Percentiles rank a stretch among this genome's conserved stretches.
Evolutionary conservation across 1,140 invertebrate genomes (phyloP).

Genomic region (Leptinotarsa defecta): DNA sequence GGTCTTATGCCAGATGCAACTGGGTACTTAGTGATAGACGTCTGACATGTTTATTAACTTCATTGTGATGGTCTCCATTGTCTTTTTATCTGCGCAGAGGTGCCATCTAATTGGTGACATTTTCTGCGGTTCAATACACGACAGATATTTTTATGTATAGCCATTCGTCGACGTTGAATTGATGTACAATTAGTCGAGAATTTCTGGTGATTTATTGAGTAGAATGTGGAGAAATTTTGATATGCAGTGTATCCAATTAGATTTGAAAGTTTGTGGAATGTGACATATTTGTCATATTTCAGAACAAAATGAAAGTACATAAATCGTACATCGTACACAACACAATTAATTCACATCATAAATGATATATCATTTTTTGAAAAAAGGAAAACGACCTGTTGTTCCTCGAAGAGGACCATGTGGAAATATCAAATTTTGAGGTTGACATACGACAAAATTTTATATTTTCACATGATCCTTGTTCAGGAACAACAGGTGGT

Average conservation of each 20-base stretch:
- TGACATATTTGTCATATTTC: too few relatives aligned
- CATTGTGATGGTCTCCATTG: conserved; percentile 27
- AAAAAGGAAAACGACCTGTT: too few relatives aligned
- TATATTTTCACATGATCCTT: too few relatives aligned
- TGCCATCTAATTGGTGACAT: conserved; percentile 22
- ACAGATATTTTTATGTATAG: conserved; percentile 1
- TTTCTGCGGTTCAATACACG: conserved; percentile 5
- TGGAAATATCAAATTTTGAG: too few relatives aligned
- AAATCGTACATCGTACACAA: too few relatives aligned
- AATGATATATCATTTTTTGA: too few relatives aligned
- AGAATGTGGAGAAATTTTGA: not conserved
- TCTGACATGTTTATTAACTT: conserved; percentile 28
- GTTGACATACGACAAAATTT: too few relatives aligned
- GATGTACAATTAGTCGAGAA: not conserved
- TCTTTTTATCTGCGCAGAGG: conserved; percentile 18
- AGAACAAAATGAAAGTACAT: too few relatives aligned
- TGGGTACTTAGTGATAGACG: conserved; percentile 18
- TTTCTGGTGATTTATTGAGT: not conserved
- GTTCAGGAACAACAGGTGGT: too few relatives aligned
- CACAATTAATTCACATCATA: too few relatives aligned
- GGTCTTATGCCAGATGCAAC: conserved; percentile 22
- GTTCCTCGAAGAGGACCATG: too few relatives aligned
- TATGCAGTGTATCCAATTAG: not conserved
- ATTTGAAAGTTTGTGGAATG: not conserved
- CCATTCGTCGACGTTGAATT: not conserved